Evolutionary conservation across 2,888 invertebrate genomes (phyloP), one percentile per base, ranked within the genome.

Genomic region (Lymantria monacha): DNA sequence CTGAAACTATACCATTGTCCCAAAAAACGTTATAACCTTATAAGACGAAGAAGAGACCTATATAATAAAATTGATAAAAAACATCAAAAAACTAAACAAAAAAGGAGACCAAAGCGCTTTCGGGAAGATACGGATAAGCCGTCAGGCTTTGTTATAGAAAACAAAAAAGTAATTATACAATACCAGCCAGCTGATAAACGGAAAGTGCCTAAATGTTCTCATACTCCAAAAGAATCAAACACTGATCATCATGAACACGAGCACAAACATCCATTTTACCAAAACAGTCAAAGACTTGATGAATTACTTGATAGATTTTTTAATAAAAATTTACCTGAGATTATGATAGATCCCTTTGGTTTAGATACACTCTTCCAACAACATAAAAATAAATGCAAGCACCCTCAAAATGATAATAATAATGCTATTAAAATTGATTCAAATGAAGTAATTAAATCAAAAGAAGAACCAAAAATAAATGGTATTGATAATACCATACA

Each of bases 181-280:
- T 82, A 78, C 14, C 68, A 75, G 2, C 77, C 80, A 3, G 1
- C 33, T 0, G 52, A 48, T 3, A 72, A 59, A 13, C 69, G 65
- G 0, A 71, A 74, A 36, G 66, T 81, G 0, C 71, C 81, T 0
- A 86, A 87, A 57, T 84, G 83, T 10, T 80, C 83, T 0, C 85
- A 87, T 38, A 49, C 54, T 0, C 76, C 79, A 0, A 77, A 77
- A 53, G 79, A 81, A 0, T 63, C 66, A 0, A 79, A 80, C 42
- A 63, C 73, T 0, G 79, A 83, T 22, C 52, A 47, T 5, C 48
- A 53, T 22, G 85, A 86, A 43, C 74, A 75, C 33, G 66, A 81
- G 46, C 44, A 81, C 0, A 84, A 82, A 36, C 81, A 86, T 62
- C 85, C 86, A 0, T 87, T 79, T 44, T 83, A 83, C 30, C 79